phyloP scores from a whole-genome alignment of 2,113 vertebrate genomes.

The Pseudorectes ferrugineus region DNA sequence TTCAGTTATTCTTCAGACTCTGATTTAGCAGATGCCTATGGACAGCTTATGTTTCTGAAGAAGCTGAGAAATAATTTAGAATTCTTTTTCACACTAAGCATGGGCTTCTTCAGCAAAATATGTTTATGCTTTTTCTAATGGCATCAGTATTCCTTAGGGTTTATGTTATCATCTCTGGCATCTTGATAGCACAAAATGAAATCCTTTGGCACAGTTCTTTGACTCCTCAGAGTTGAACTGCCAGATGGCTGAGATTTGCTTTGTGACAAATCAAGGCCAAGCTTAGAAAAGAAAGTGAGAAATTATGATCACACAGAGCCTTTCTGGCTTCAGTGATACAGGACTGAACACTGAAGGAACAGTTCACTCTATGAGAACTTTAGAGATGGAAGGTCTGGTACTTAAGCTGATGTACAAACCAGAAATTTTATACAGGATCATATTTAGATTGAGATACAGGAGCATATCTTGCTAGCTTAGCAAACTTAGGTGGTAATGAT shows the following conservation, averaged over 20 bases:
- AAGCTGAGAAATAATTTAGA: neutral
- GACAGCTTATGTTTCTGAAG: neutral
- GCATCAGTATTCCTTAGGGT: neutral
- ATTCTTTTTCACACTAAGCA: neutral
- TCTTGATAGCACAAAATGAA: neutral
- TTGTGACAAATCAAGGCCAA: neutral
- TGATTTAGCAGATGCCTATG: neutral
- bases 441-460: neutral
- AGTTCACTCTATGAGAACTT: neutral
- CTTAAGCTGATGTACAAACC: neutral
- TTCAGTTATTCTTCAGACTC: neutral
- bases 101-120: neutral
- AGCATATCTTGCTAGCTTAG: neutral
- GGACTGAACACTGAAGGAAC: neutral
- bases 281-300: neutral
- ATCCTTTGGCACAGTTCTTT: neutral
- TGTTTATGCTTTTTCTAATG: neutral
- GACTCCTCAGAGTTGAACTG: neutral
- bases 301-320: rapidly evolving
- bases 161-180: neutral
- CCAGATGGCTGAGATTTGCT: neutral
- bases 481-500: neutral
- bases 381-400: neutral
- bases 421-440: neutral
- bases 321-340: neutral